phyloP scores from a whole-genome alignment of 2,797 vertebrate species.

The Rhabdophis nuchalis region DNA sequence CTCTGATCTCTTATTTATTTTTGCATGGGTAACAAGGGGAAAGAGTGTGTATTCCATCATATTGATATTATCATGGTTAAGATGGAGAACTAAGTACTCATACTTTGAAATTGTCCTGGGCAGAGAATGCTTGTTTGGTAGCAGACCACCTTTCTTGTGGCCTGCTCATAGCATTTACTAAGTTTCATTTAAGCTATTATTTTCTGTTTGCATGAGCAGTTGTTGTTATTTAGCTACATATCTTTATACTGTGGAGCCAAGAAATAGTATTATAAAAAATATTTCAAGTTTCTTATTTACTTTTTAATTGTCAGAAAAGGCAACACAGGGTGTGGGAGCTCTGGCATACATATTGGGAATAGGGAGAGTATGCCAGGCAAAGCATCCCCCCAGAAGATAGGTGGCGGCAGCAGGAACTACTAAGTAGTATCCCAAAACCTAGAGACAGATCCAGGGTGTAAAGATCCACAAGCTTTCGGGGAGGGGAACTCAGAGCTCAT shows the following conservation, averaged over 20 bases:
- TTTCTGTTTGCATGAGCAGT: neutral
- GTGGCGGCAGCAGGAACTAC: neutral
- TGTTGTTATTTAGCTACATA: neutral
- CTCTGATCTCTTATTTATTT: neutral
- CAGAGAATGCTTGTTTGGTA: neutral
- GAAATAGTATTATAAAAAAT: neutral
- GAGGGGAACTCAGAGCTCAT: neutral
- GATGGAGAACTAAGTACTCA: neutral
- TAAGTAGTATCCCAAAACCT: neutral
- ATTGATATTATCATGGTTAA: neutral
- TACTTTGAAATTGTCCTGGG: neutral
- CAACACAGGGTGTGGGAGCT: neutral
- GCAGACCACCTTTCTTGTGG: neutral
- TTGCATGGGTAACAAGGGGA: neutral
- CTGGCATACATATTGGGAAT: neutral
- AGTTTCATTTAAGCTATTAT: neutral
- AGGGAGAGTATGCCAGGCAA: neutral
- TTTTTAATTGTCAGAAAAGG: neutral
- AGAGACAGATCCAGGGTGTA: neutral
- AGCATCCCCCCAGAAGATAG: neutral
- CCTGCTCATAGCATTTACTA: neutral
- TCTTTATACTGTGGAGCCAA: neutral
- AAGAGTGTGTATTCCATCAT: neutral
- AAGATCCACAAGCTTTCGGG: neutral
- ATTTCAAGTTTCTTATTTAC: neutral